Base-by-base conservation (phyloP, 2,888 invertebrate genomes). In the Octonoba sinensis region DNA sequence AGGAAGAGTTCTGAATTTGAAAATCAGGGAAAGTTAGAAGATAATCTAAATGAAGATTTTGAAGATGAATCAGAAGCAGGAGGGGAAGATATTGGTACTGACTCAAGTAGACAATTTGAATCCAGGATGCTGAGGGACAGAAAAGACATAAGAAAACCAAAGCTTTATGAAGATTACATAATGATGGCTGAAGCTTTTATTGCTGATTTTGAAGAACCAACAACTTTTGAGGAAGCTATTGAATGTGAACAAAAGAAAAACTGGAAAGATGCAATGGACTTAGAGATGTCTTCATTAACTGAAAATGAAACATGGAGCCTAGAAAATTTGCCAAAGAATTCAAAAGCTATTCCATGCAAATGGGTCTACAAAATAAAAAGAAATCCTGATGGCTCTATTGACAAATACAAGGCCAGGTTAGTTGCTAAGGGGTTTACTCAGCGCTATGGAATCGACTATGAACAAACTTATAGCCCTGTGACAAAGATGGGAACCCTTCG, bases 291-390 rank as follows among this genome's bases (percentile, higher is more conserved):
- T 46, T 56, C 57, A 56, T 36, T 72, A 72, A 47, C 44, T 27
- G 51, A 72, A 18, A 62, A 69, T 24, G 27, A 62, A 51, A 72
- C 62, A 51, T 62, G 72, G 51, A 51, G n/a, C n/a, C 16, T 62
- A 27, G 47, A 59, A 72, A 6, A 22, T 24, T 51, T 57, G 20
- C 60, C 60, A 60, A 20, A 59, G 16, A 51, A 46, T 20, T 20
- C 67, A 4, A 56, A 67, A 67, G 46, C 54, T n/a, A 51, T 54
- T 24, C 51, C 60, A 15, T 73, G 71, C 24, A 79, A 78, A 54
- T 84, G 81, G 83, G 70, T 84, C 16, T 85, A 44, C 56, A 62
- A 46, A 18, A 49, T 83, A 3, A 85, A 85, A 51, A 56, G 47
- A 57, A 69, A 82, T 69, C 83, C 69, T 51, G 83, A 83, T 60